These are phyloP conservation scores for Catharus fuscescens DNA, from an alignment of 2,113 vertebrate genomes.

Conservation along the genomic window DNA sequence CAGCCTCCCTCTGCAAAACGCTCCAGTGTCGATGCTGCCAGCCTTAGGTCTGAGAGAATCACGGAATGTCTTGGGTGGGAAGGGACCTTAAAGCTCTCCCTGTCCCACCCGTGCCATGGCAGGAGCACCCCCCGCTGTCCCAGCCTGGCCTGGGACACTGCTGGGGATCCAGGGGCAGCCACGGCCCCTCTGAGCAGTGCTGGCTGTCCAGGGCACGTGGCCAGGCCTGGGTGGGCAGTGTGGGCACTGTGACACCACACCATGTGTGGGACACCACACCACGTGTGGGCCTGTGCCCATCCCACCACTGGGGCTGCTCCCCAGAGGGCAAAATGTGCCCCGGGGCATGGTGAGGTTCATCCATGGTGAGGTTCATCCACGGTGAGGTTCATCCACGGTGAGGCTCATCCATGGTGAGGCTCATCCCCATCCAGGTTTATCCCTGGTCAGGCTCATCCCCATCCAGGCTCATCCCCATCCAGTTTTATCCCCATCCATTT, in stretches of 20 bases:
- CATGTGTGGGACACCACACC: accelerated
- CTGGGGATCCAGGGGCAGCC: background rate
- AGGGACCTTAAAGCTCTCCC: background rate
- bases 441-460: too few species aligned
- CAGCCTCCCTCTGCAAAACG: background rate
- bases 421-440: too few species aligned
- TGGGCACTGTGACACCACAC: accelerated
- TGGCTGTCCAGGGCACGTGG: accelerated
- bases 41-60: background rate
- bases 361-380: accelerated
- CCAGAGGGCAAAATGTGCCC: background rate
- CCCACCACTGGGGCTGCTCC: background rate
- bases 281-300: background rate
- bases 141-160: accelerated
- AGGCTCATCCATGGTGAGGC: background rate
- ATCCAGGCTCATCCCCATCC: too few species aligned
- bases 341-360: accelerated
- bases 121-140: background rate
- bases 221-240: accelerated
- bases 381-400: accelerated
- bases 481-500: too few species aligned
- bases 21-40: accelerated
- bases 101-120: background rate
- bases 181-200: background rate
- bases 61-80: too few species aligned